phyloP scores from a whole-genome alignment of 2,113 vertebrate species.

The Numida meleagris region DNA sequence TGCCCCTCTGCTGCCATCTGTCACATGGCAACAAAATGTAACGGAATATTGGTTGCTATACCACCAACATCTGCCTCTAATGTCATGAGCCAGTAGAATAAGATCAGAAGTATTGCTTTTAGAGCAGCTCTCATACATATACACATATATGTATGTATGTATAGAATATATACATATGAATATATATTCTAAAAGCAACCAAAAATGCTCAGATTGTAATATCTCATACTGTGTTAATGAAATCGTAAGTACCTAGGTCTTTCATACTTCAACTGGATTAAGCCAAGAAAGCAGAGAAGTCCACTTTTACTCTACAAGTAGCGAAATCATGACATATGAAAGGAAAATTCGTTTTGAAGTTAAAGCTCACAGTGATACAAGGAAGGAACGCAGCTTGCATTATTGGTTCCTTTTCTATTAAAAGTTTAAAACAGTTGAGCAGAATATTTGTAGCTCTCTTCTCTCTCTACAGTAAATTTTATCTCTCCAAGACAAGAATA shows the following conservation, averaged over 20 bases:
- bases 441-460: conserved; percentile 11
- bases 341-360: background rate
- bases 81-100: background rate
- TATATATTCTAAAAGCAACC: background rate
- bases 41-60: background rate
- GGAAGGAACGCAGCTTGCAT: background rate
- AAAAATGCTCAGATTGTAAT: fast-evolving
- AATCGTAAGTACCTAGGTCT: background rate
- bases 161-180: background rate
- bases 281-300: background rate
- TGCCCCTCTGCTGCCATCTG: background rate
- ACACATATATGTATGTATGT: background rate
- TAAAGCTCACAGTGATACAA: background rate
- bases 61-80: background rate
- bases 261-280: background rate
- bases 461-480: conserved; percentile 33
- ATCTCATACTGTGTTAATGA: background rate
- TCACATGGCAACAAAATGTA: background rate
- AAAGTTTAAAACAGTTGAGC: conserved; percentile 1
- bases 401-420: background rate
- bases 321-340: background rate
- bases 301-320: background rate
- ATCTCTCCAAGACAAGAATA: conserved; percentile 44
- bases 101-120: background rate
- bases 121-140: background rate